Evolutionary conservation across 2,797 vertebrate genomes (phyloP).

Genomic region (Trematomus bernacchii): DNA sequence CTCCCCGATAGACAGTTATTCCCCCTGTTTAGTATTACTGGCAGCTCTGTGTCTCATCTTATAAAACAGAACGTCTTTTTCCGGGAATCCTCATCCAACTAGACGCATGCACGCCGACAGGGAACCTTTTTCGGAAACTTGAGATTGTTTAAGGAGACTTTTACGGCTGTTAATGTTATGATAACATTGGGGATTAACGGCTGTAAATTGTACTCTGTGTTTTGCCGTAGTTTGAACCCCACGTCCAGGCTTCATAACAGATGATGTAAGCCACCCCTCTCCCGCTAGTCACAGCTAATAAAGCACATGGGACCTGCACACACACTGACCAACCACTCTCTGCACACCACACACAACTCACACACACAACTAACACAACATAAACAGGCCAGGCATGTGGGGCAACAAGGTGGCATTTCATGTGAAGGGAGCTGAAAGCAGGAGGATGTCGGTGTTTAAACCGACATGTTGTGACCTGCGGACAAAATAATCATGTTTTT

Average conservation of each 20-base stretch:
- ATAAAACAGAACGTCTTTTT: conserved; percentile 50
- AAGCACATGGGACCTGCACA: conserved; percentile 47
- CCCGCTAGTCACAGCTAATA: conserved; percentile 62
- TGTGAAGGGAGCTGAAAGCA: conserved; percentile 34
- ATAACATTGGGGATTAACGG: conserved; percentile 37
- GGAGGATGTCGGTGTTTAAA: conserved; percentile 19
- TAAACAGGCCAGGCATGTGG: conserved; percentile 32
- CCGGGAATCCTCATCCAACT: conserved; percentile 32
- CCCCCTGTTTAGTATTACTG: conserved; percentile 41
- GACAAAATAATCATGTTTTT: conserved; percentile 1
- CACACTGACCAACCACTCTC: conserved; percentile 44
- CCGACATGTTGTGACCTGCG: conserved; percentile 33
- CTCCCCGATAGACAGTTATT: conserved; percentile 53
- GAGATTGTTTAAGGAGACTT: conserved; percentile 49
- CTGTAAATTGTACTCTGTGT: conserved; percentile 58
- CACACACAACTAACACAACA: conserved; percentile 17
- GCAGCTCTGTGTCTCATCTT: conserved; percentile 58
- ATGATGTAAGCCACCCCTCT: conserved; percentile 65
- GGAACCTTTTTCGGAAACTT: conserved; percentile 29
- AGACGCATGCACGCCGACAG: neutral
- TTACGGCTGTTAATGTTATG: conserved; percentile 62
- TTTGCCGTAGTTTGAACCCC: conserved; percentile 48
- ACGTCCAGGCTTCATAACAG: conserved; percentile 57
- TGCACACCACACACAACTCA: conserved; percentile 6
- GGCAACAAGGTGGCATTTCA: conserved; percentile 41